Conservation (phyloP, 2,113 vertebrate genomes). For the Morone chrysops region DNA sequence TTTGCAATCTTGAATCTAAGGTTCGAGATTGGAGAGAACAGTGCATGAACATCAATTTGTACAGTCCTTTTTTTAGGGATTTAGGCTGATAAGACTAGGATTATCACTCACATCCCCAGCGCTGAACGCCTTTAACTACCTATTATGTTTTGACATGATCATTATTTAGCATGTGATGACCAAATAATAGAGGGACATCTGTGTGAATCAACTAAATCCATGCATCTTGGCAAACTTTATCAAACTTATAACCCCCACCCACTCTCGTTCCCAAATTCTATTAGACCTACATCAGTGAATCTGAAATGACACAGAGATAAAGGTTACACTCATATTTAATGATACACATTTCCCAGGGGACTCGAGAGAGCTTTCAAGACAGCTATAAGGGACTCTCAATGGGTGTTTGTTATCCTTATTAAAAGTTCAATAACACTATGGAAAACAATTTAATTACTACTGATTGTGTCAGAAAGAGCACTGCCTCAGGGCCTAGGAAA, state of each 20-base stretch:
- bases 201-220: constrained; percentile 13
- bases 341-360: constrained; percentile 67
- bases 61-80: not conserved
- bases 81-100: not conserved
- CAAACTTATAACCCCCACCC: constrained; percentile 31
- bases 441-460: constrained; percentile 88
- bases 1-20: not conserved
- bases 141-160: constrained; percentile 25
- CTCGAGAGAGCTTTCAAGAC: constrained; percentile 30
- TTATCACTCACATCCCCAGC: not conserved
- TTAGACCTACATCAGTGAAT: constrained; percentile 67
- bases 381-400: constrained; percentile 29
- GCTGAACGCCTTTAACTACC: not conserved
- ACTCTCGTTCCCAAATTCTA: constrained; percentile 43
- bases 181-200: not conserved
- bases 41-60: not conserved
- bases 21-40: not conserved
- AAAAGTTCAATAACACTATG: constrained; percentile 82
- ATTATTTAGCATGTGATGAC: constrained; percentile 17
- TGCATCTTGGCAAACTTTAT: constrained; percentile 47
- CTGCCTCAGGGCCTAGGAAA: constrained; percentile 76
- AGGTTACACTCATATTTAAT: constrained; percentile 75
- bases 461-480: constrained; percentile 82
- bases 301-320: constrained; percentile 60
- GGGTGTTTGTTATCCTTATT: constrained; percentile 84